Percentiles rank a stretch among this genome's conserved stretches.
Conservation (phyloP, 2,113 vertebrate genomes). For the Aramus guarauna region DNA sequence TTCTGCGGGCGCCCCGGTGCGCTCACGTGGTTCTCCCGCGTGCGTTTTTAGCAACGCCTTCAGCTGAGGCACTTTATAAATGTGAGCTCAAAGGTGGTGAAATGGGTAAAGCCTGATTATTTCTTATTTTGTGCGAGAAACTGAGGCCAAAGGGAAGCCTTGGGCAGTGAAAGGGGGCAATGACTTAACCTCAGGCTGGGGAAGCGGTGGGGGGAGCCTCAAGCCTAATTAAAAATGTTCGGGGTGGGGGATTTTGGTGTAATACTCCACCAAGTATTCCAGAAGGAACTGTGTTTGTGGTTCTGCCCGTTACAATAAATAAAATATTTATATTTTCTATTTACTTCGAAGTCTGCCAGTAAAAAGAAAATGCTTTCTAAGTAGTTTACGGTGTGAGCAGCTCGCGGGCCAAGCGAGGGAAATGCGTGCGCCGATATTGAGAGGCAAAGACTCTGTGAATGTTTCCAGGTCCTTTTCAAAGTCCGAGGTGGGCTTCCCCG, state of each 20-base stretch:
- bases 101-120: neutral
- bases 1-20: neutral
- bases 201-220: neutral
- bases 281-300: neutral
- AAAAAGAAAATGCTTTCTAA: neutral
- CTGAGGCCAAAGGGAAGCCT: neutral
- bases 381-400: neutral
- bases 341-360: neutral
- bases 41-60: neutral
- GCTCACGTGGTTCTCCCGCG: rapidly evolving
- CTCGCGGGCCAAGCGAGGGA: neutral
- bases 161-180: neutral
- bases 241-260: neutral
- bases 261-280: neutral
- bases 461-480: neutral
- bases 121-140: neutral
- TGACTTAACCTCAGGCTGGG: neutral
- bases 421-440: neutral
- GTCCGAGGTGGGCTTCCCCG: neutral
- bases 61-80: neutral
- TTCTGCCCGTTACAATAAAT: slow-evolving; percentile 3
- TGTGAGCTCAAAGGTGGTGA: neutral
- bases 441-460: neutral
- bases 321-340: slow-evolving; percentile 26
- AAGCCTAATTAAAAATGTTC: neutral